Evolutionary conservation across 2,113 vertebrate genomes (phyloP), one percentile per base, ranked within the genome.

Genomic region (Amphiprion ocellaris): DNA sequence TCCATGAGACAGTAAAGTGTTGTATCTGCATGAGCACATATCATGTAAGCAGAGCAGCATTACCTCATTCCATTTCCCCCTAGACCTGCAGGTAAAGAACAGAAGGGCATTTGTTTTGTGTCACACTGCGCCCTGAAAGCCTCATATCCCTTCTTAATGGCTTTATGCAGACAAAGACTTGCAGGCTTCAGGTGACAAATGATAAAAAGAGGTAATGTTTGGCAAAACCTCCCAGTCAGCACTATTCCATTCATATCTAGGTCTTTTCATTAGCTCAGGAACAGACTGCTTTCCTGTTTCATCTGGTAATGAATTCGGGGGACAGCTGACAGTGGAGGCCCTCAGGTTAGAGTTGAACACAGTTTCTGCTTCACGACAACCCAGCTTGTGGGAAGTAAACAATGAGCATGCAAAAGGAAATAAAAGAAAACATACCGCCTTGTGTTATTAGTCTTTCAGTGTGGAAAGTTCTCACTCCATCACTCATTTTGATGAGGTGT

Each of bases 31-130:
- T 47, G 70, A 60, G 63, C 44, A 77, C 60, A n/a, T 81, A 84
- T 70, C 74, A 73, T 86, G 87, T 87, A 87, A 91, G 85, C 33
- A 24, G 90, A 93, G 80, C 83, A 84, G 88, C 88, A 86, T 93
- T 92, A 93, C 90, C 82, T 92, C 91, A 91, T 70, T 70, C 46
- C 50, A 70, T 82, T 79, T 80, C 79, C 83, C 74, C 37, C 16
- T 23, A 80, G 88, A 89, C 14, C 73, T 47, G 52, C 88, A 87
- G 81, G 76, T 84, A 82, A 54, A 79, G 74, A 79, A 91, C 89
- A 89, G 81, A 73, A 71, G 77, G 75, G 53, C 67, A 41, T 82
- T 91, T 93, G 90, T 89, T 85, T 90, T 69, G 84, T 81, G 74
- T 90, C 62, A 77, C 69, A 64, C 3, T 62, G 87, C 76, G 44